Evolutionary conservation across 2,888 invertebrate genomes (phyloP).

Genomic region (Cheiracanthium punctorium): DNA sequence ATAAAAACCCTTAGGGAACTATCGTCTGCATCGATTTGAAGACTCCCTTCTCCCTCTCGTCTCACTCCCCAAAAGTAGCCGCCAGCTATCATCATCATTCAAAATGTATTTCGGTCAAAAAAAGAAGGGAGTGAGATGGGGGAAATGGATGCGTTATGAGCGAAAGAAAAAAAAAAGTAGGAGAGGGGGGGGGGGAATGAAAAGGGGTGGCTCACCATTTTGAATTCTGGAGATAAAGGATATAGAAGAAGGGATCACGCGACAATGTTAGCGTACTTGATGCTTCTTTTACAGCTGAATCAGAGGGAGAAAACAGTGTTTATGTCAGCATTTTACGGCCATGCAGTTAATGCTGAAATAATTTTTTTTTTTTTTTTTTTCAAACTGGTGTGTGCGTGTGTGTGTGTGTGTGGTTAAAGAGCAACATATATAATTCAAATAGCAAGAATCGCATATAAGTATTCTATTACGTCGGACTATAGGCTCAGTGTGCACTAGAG

Average conservation of each 20-base stretch:
- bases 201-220: slow-evolving; percentile 56
- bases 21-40: slow-evolving; percentile 66
- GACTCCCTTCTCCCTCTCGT: slow-evolving; percentile 32
- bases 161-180: slow-evolving; percentile 59
- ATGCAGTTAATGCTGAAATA: background rate
- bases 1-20: slow-evolving; percentile 59
- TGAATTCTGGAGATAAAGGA: slow-evolving; percentile 64
- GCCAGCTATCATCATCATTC: slow-evolving; percentile 68
- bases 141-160: slow-evolving; percentile 31
- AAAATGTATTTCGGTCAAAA: slow-evolving; percentile 62
- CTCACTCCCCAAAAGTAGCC: slow-evolving; percentile 54
- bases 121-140: background rate
- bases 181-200: too few species aligned
- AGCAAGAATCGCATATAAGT: too few species aligned
- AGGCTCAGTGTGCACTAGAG: too few species aligned
- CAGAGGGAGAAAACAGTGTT: slow-evolving; percentile 31
- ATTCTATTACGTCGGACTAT: too few species aligned
- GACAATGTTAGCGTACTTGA: slow-evolving; percentile 44
- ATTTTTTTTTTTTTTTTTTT: too few species aligned
- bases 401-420: too few species aligned
- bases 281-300: slow-evolving; percentile 38
- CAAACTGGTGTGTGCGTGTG: too few species aligned
- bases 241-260: slow-evolving; percentile 27
- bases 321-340: slow-evolving; percentile 60
- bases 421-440: too few species aligned